A percentile compares a stretch with the other conserved stretches of the same genome.
These are phyloP conservation scores for Hemicrepidius hirtus DNA, from an alignment of 2,888 invertebrate genomes.

Conservation along the genomic window DNA sequence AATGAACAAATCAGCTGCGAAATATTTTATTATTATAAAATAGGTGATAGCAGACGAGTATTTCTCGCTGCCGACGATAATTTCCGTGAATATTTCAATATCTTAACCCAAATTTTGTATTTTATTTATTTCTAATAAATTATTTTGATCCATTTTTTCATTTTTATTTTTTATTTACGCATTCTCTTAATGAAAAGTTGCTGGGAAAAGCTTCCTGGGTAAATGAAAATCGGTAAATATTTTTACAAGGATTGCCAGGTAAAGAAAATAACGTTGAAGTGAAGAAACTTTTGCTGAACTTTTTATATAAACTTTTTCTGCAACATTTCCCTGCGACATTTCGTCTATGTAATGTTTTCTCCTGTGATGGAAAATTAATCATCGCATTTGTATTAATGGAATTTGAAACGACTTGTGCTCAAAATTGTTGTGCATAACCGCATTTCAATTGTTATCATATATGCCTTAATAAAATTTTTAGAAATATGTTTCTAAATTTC, in stretches of 20 bases:
- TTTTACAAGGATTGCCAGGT: too few relatives aligned
- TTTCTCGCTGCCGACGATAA: constrained; percentile 41
- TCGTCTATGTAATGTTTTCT: too few relatives aligned
- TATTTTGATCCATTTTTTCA: constrained; percentile 21
- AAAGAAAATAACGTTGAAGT: too few relatives aligned
- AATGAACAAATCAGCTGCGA: constrained; percentile 31
- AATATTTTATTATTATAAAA: constrained; percentile 49
- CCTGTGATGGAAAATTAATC: neutral
- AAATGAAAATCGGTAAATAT: neutral
- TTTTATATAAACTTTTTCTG: neutral
- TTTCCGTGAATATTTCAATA: constrained; percentile 37
- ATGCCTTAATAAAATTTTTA: constrained; percentile 35
- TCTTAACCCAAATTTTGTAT: constrained; percentile 42
- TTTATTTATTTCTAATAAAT: constrained; percentile 46
- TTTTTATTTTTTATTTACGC: constrained; percentile 6
- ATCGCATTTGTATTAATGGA: neutral
- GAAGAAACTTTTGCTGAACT: too few relatives aligned
- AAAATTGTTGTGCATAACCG: constrained; percentile 31
- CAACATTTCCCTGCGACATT: neutral
- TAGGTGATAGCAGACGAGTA: constrained; percentile 48
- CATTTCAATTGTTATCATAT: constrained; percentile 35
- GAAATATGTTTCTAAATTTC: constrained; percentile 34
- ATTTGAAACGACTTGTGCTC: constrained; percentile 29
- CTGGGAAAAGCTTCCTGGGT: too few relatives aligned
- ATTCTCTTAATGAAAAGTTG: too few relatives aligned